Conservation (phyloP, 2,888 invertebrate genomes). For the Pammene aurita region DNA sequence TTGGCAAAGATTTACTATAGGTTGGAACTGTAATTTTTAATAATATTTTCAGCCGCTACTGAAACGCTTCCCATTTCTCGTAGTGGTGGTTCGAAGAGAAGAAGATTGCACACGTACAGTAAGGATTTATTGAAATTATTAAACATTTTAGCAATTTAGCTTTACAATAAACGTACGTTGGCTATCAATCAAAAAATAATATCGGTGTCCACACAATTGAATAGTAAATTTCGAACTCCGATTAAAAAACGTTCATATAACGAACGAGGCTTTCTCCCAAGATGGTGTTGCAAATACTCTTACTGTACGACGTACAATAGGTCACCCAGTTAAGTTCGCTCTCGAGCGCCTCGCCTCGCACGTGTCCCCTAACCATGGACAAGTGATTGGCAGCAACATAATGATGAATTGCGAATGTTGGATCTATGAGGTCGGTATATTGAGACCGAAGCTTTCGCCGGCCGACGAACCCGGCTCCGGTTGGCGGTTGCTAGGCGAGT, state of each 20-base stretch:
- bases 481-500: constrained; percentile 70
- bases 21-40: constrained; percentile 23
- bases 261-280: constrained; percentile 21
- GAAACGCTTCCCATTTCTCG: constrained; percentile 14
- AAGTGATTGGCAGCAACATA: constrained; percentile 63
- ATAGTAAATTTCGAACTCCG: background rate
- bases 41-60: constrained; percentile 9
- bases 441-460: constrained; percentile 68
- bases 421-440: constrained; percentile 73
- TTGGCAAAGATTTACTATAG: constrained; percentile 24
- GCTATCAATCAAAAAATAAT: background rate
- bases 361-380: constrained; percentile 40
- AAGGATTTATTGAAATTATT: background rate
- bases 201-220: background rate
- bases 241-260: constrained; percentile 2
- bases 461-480: constrained; percentile 72
- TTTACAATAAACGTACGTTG: background rate
- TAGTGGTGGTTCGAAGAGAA: too few relatives aligned
- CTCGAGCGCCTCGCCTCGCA: constrained; percentile 33
- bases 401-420: constrained; percentile 77
- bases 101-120: background rate
- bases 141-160: background rate
- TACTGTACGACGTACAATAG: constrained; percentile 36
- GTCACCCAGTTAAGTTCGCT: constrained; percentile 40
- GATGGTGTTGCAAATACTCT: constrained; percentile 32